Evolutionary conservation across 2,113 vertebrate species (phyloP), one percentile per base, ranked within the genome.

Genomic region (Cephalophus harveyi): DNA sequence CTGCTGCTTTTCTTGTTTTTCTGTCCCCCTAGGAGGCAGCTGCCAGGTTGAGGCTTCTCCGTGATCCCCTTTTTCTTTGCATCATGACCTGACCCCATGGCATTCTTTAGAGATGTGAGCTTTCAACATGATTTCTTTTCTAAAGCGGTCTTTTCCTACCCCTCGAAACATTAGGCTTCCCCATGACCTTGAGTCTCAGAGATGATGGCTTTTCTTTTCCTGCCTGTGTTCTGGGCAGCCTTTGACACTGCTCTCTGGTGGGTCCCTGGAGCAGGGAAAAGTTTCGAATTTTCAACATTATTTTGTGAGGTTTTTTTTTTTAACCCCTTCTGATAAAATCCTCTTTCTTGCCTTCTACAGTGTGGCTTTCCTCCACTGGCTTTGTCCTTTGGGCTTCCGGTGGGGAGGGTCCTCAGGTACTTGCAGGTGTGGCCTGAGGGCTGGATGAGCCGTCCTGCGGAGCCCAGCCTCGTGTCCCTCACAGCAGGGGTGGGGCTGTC

Each of bases 101-200:
- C 12, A 0, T 76, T 74, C 55, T 85, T 92, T 11, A 83, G 91
- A 92, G 25, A 60, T 57, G 7, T 90, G 62, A 84, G 82, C 92
- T 95, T 97, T 85, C 95, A 83, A 17, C 16, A 25, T 33, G n/a
- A 57, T 83, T 88, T 93, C 30, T 91, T 87, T 83, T 84, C 36
- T 87, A 81, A 89, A 67, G 62, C 3, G 50, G 2, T 43, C 55
- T 36, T 27, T 74, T 48, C 50, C 78, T 8, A 0, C 33, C 10
- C 7, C 52, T 67, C 7, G 28, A 91, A 93, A 67, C 9, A 2
- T 59, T 60, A 89, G 82, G n/a, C 27, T 95, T 52, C 64, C 23
- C 81, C 19, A 1, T 95, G 93, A 95, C 95, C 91, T 97, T 97
- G 94, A 84, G 64, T 82, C 76, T 94, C 48, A 83, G 86, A 50